Evolutionary conservation across 2,888 invertebrate species (phyloP), one percentile per base, ranked within the genome.

Genomic region (Agrenia bidenticulata): DNA sequence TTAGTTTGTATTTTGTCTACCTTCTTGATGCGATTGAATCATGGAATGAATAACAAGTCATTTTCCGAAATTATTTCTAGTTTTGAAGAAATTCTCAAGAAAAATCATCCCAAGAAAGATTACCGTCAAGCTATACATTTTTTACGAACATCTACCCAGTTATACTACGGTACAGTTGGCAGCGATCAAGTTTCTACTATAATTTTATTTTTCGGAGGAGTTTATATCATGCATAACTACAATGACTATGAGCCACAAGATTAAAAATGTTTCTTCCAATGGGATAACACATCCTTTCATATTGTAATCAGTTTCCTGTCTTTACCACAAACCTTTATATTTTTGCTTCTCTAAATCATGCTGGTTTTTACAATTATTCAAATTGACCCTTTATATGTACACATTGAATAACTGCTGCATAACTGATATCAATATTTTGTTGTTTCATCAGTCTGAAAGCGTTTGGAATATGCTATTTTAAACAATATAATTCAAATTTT

Each of bases 1-100:
- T n/a, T 65, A 15, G 49, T 69, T 13, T 50, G 63, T n/a, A 39
- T 72, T 1, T n/a, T 72, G 7, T 57, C 62, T 19, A 62, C 63
- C 13, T 26, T 64, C 11, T 21, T 69, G 2, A 62, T 55, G 7
- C 54, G 59, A 45, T 42, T 42, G 11, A 42, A 39, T 11, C 7
- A 53, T 54, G 63, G 54, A 19, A 37, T 19, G n/a, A 41, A 39
- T 2, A 63, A 41, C 1, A 24, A 26, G 17, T 11, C 41, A 1
- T 71, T 66, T 66, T 15, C 24, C 1, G 24, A 53, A 1, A 39
- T 58, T 1, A 26, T 69, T 13, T 15, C 62, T 1, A 37, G 26
- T 1, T 57, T 71, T 11, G 15, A 54, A 5, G 23, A 54, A 17
- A 24, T 39, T 32, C 27, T 66, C 19, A n/a, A 51, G n/a, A 45